These are phyloP conservation scores for Rhynchophorus ferrugineus DNA, from an alignment of 1,140 invertebrate genomes.

Conservation along the genomic window DNA sequence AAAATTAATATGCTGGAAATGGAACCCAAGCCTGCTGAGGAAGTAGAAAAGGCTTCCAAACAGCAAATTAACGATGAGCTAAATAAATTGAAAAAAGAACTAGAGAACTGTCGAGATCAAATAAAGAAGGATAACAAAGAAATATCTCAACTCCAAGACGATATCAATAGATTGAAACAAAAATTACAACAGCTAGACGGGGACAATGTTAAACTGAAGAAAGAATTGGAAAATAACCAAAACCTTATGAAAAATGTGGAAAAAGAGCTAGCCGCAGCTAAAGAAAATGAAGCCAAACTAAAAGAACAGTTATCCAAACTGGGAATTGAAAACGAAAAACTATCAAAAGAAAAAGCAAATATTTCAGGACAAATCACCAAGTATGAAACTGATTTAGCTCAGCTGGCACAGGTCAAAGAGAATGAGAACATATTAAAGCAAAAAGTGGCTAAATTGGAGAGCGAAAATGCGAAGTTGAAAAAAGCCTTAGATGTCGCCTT, in stretches of 20 bases:
- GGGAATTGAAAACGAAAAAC: slow-evolving; percentile 15
- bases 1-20: slow-evolving; percentile 3
- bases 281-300: background rate
- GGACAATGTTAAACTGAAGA: slow-evolving; percentile 14
- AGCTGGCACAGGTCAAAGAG: slow-evolving; percentile 19
- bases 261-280: background rate
- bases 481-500: slow-evolving; percentile 9
- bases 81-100: slow-evolving; percentile 13
- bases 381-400: slow-evolving; percentile 6
- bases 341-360: slow-evolving; percentile 13
- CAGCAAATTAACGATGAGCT: slow-evolving; percentile 10
- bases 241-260: slow-evolving; percentile 1
- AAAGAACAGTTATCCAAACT: slow-evolving; percentile 13
- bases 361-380: slow-evolving; percentile 13
- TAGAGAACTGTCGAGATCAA: slow-evolving; percentile 5
- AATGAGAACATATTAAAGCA: slow-evolving; percentile 19
- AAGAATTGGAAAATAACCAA: slow-evolving; percentile 10
- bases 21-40: background rate
- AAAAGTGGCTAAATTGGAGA: slow-evolving; percentile 13
- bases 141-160: slow-evolving; percentile 3
- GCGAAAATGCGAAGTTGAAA: slow-evolving; percentile 20
- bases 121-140: slow-evolving; percentile 3
- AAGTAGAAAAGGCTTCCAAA: background rate
- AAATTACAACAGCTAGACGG: slow-evolving; percentile 14
- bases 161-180: slow-evolving; percentile 9